Evolutionary conservation across 2,113 vertebrate genomes (phyloP), one percentile per base, ranked within the genome.

Genomic region (Psilopsiagon aurifrons): DNA sequence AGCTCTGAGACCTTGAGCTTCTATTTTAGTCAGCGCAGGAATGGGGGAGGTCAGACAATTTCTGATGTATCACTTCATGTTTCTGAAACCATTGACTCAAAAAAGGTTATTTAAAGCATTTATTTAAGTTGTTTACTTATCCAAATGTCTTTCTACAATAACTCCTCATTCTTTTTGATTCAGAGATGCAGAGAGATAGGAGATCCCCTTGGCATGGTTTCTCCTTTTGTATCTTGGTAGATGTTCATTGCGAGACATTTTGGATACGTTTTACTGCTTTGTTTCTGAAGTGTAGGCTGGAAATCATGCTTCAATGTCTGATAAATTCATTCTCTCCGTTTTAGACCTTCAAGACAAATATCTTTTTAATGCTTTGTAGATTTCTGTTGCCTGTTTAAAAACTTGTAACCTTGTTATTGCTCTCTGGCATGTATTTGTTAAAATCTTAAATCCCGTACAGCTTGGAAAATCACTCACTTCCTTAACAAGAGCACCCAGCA

Each of bases 371-470:
- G 47, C 13, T 83, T 83, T 75, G 57, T 70, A 71, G 35, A n/a
- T 90, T 93, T 94, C 24, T 90, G 86, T 92, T 82, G 18, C 33
- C 52, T 86, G 28, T 83, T 83, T 80, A 66, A 78, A 82, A 82
- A 68, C 47, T 71, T 68, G 7, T 71, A 91, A 44, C 24, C 9
- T 74, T 84, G 39, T 74, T 86, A 31, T 15, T 86, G 29, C 64
- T 84, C 28, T 88, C 73, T 79, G 69, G 31, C 47, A 54, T 84
- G 33, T 64, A 70, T 86, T 92, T 68, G 31, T 86, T 55, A 39
- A 93, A 83, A 74, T 76, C 39, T 81, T 52, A 47, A 77, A 70
- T 93, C 43, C 31, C 31, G 22, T n/a, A 14, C 55, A 71, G 31
- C 44, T 49, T 84, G 73, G n/a, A 86, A 86, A 95, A 88, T 93